Base-by-base conservation (phyloP, 2,888 invertebrate species). In the Belgica antarctica region DNA sequence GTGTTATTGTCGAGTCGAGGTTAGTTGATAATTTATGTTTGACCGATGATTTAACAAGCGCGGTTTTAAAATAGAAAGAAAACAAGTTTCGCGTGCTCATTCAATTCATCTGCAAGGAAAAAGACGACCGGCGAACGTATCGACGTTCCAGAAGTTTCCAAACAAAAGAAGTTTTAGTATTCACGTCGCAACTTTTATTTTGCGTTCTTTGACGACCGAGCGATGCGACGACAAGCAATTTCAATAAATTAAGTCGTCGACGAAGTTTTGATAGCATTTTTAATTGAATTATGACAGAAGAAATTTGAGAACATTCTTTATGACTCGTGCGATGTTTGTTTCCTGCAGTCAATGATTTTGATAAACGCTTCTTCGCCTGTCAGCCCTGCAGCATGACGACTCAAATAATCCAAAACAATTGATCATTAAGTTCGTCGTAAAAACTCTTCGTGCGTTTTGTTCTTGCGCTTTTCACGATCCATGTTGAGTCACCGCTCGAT, bases 371-470 rank as follows among this genome's bases (percentile, higher is more conserved):
- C 46, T 34, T 52, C 52, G 52, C 7, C 17, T 52, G n/a, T 22
- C 19, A 19, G 2, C 22, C 52, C 52, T 52, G 17, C 17, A 17
- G 12, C 3, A 41, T n/a, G 2, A 15, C 41, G 15, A n/a, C 41
- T 17, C 52, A 17, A 52, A 52, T 22, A 31, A 5, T 5, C 5
- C 34, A 12, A 25, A 61, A 63, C 63, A 63, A 63, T 63, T 63
- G 63, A 63, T 41, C 63, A 31, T 63, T 63, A 63, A 62, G 27
- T 19, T 17, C 34, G 12, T 28, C 19, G 34, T 41, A 41, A 52
- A 52, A 52, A 52, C 19, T 41, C 8, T 12, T n/a, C 28, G 61
- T 61, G 28, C 25, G 25, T 63, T 63, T 12, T 24, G n/a, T 63
- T 63, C 15, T 63, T 41, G 63, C 63, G 41, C 63, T 22, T 19